Evolutionary conservation across 2,888 invertebrate genomes (phyloP), one percentile per base, ranked within the genome.

Genomic region (Liopterus haemorrhoidalis): DNA sequence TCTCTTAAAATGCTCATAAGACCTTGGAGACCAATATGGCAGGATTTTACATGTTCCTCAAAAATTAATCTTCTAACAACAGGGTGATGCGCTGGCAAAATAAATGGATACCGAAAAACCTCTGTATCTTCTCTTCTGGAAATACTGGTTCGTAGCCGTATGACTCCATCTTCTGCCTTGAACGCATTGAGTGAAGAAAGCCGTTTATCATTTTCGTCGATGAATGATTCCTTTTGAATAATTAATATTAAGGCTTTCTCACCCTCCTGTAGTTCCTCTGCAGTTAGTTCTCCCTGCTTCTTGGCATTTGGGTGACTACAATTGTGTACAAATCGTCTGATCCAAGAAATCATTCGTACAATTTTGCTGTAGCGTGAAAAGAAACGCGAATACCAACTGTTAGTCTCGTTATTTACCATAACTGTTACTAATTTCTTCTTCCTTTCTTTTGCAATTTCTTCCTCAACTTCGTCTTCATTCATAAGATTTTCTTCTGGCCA

Each of bases 71-170:
- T 45, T 4, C 37, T 25, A 1, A 61, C 56, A 16, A 55, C 46
- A 4, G 47, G 43, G 49, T 59, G 55, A n/a, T 40, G 43, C 1
- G 35, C 39, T 14, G 57, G 56, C 39, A 61, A 48, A 6, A 60
- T 22, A n/a, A 58, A 53, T n/a, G 59, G 58, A 49, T 30, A 49
- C 18, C 50, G 41, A 48, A 59, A 60, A 14, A 42, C 16, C 20
- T 41, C 37, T 8, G 27, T 9, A 30, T 57, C 54, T 8, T 51
- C 27, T 12, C 57, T 16, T 41, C 46, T 25, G 1, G 45, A 30
- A 22, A 54, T 12, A 20, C 36, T 48, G 3, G 56, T 52, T 18
- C 54, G 55, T 5, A 54, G 11, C 5, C 54, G 31, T 6, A 57
- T 21, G 11, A 57, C 15, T 8, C 48, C 51, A 14, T 37, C 21